Percentiles rank a stretch among this genome's conserved stretches.
Conservation (phyloP, 1,140 invertebrate species). For the Penaeus japonicus region DNA sequence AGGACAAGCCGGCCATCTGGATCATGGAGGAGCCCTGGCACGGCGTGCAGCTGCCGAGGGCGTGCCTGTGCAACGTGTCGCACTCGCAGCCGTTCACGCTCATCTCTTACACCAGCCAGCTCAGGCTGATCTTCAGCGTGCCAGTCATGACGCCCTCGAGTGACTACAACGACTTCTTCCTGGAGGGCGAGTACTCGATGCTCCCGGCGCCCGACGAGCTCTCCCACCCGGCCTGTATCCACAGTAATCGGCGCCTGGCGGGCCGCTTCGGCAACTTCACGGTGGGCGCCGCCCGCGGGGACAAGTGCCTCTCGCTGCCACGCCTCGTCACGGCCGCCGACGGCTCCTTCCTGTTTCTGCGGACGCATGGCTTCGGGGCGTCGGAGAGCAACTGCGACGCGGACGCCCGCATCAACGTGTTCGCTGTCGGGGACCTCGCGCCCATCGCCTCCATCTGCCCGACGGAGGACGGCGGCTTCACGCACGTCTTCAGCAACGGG, state of each 20-base stretch:
- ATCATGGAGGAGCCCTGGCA: slow-evolving; percentile 57
- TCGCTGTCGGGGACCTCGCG: slow-evolving; percentile 52
- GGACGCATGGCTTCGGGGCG: slow-evolving; percentile 40
- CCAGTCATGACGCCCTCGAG: slow-evolving; percentile 56
- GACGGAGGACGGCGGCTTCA: slow-evolving; percentile 16
- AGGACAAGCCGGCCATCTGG: slow-evolving; percentile 49
- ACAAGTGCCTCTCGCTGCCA: slow-evolving; percentile 44
- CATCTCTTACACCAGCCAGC: slow-evolving; percentile 51
- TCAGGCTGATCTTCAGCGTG: slow-evolving; percentile 51
- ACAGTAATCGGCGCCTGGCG: not conserved
- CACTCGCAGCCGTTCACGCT: slow-evolving; percentile 48
- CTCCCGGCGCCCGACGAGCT: not conserved
- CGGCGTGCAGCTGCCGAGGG: slow-evolving; percentile 49
- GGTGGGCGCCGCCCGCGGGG: slow-evolving; percentile 28
- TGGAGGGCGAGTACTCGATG: slow-evolving; percentile 56
- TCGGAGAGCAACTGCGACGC: slow-evolving; percentile 52
- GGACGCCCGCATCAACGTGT: slow-evolving; percentile 55
- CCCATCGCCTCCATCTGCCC: slow-evolving; percentile 59
- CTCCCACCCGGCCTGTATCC: not conserved
- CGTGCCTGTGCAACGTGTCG: slow-evolving; percentile 54
- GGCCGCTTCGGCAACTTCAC: slow-evolving; percentile 56
- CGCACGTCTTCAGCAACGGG: slow-evolving; percentile 57
- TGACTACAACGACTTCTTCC: slow-evolving; percentile 57
- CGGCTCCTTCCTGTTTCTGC: slow-evolving; percentile 53
- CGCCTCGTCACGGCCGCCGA: slow-evolving; percentile 53